Conservation (phyloP, 2,113 vertebrate genomes). For the Festucalex cinctus region DNA sequence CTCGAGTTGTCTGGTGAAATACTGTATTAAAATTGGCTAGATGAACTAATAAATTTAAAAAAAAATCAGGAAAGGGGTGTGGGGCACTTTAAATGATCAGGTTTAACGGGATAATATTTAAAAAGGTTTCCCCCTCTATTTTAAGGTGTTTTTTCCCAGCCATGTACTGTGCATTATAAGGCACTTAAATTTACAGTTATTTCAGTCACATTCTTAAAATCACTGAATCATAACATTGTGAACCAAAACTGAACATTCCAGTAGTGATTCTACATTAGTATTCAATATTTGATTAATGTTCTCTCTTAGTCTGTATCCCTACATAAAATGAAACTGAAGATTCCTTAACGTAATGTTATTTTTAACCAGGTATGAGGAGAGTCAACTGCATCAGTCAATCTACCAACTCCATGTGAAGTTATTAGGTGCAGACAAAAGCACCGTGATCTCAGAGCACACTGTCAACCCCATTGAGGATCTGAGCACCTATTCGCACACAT, state of each 20-base stretch:
- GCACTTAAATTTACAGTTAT: no score
- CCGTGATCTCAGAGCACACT: constrained; percentile 68
- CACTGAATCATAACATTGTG: no score
- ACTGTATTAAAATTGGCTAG: background rate
- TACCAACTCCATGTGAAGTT: constrained; percentile 81
- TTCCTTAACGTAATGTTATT: background rate
- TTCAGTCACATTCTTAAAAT: no score
- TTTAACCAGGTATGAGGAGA: constrained; percentile 82
- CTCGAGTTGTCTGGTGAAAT: background rate
- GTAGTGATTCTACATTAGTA: no score
- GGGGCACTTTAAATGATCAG: background rate
- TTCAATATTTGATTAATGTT: no score
- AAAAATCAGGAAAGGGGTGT: no score
- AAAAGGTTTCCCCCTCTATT: no score
- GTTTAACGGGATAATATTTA: no score
- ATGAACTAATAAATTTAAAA: background rate
- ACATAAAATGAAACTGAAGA: background rate
- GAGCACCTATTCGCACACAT: constrained; percentile 63
- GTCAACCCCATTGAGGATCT: constrained; percentile 54
- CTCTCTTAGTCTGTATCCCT: no score
- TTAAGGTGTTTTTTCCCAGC: no score
- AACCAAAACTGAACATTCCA: no score
- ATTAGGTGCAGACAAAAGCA: constrained; percentile 71
- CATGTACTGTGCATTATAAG: no score
- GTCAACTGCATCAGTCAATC: constrained; percentile 71